These are phyloP conservation scores for Daktulosphaira vitifoliae DNA, from an alignment of 1,140 invertebrate species.

Conservation along the genomic window DNA sequence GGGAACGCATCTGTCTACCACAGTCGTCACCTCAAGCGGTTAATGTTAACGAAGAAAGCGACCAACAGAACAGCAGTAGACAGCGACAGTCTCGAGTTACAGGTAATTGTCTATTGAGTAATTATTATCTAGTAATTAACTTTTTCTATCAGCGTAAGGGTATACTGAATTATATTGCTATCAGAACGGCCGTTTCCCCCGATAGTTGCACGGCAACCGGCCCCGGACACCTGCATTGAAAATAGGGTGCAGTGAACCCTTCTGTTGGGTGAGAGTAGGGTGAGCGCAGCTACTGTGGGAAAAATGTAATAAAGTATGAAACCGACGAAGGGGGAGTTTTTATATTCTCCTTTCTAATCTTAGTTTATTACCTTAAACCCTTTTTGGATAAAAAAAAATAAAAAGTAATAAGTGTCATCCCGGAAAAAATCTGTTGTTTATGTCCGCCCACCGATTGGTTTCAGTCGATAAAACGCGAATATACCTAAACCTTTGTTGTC, in stretches of 20 bases:
- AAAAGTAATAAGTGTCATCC: too few species aligned
- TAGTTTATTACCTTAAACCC: not conserved
- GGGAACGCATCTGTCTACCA: constrained; percentile 9
- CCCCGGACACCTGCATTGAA: constrained; percentile 9
- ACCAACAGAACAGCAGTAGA: not conserved
- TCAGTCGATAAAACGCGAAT: constrained; percentile 1
- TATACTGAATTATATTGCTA: too few species aligned
- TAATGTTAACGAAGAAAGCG: not conserved
- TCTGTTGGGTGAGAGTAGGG: not conserved
- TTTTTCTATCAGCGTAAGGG: not conserved
- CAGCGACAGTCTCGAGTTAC: constrained; percentile 11
- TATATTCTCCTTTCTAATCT: not conserved
- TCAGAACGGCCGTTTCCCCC: not conserved
- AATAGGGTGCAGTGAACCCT: constrained; percentile 27
- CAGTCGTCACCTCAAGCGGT: not conserved
- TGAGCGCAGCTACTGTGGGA: constrained; percentile 13
- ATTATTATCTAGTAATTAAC: not conserved
- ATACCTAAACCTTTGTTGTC: too few species aligned
- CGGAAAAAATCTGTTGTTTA: constrained; percentile 1
- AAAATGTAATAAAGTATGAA: constrained; percentile 17
- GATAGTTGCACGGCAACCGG: not conserved
- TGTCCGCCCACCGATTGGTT: not conserved
- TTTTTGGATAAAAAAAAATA: not conserved
- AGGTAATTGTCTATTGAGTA: not conserved
- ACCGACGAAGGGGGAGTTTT: not conserved